Evolutionary conservation across 2,113 vertebrate genomes (phyloP).

Genomic region (Rhinopomastus cyanomelas): DNA sequence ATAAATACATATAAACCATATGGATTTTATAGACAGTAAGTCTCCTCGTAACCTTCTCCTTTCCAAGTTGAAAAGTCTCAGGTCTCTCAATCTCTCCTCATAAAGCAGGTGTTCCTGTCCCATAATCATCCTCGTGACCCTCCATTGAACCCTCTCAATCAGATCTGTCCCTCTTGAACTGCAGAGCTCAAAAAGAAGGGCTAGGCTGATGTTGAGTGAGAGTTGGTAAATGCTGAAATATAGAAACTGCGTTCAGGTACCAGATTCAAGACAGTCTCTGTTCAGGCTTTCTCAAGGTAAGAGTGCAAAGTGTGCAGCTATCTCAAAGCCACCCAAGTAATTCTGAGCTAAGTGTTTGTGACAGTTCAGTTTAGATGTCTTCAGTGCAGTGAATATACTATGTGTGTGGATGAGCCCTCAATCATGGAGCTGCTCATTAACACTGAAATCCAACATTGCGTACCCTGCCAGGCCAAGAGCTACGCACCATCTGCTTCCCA

Average conservation of each 20-base stretch:
- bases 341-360: not conserved
- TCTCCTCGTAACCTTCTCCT: no score
- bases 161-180: no score
- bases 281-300: not conserved
- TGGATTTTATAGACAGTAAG: no score
- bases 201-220: not conserved
- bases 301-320: not conserved
- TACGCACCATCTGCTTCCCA: slow-evolving; percentile 31
- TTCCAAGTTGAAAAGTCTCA: no score
- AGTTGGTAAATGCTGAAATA: not conserved
- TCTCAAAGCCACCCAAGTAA: not conserved
- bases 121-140: no score
- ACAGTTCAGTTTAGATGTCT: not conserved
- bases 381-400: not conserved
- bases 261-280: not conserved
- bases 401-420: slow-evolving; percentile 10
- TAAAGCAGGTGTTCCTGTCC: no score
- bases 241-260: not conserved
- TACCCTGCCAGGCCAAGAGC: slow-evolving; percentile 46
- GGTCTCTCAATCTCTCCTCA: no score
- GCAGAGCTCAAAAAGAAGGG: no score
- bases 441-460: slow-evolving; percentile 47
- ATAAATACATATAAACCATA: no score
- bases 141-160: no score
- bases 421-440: slow-evolving; percentile 53